Evolutionary conservation across 2,888 invertebrate species (phyloP).

Genomic region (Volucella zonaria): DNA sequence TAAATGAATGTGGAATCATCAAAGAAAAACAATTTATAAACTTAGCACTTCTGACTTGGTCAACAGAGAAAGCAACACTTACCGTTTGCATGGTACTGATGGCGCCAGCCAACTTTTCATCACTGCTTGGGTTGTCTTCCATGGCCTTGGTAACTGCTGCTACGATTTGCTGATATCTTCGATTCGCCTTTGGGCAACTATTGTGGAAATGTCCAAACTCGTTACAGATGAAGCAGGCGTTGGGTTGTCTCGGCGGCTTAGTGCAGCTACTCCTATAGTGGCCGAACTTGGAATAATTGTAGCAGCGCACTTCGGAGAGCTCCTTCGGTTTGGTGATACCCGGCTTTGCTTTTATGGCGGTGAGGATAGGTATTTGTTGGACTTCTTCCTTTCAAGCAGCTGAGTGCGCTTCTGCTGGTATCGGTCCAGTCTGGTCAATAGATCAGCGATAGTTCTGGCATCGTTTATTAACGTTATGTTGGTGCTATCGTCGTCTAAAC

Average conservation of each 20-base stretch:
- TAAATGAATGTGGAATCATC: conserved; percentile 14
- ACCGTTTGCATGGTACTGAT: conserved; percentile 39
- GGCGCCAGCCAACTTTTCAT: conserved; percentile 31
- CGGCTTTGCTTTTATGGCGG: conserved; percentile 10
- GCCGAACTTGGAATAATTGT: conserved; percentile 46
- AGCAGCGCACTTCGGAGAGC: conserved; percentile 41
- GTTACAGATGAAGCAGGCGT: conserved; percentile 42
- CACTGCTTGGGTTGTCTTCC: conserved; percentile 24
- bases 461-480: conserved; percentile 7
- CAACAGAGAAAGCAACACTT: conserved; percentile 22
- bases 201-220: conserved; percentile 29
- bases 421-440: background rate
- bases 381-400: background rate
- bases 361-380: conserved; percentile 8
- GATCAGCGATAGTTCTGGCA: background rate
- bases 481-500: conserved; percentile 27
- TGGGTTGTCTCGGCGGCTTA: conserved; percentile 18
- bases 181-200: too few relatives aligned
- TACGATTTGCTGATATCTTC: too few relatives aligned
- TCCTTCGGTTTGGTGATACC: conserved; percentile 11
- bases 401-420: conserved; percentile 8
- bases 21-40: conserved; percentile 36
- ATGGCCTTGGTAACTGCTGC: too few relatives aligned
- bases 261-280: conserved; percentile 42
- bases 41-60: background rate